phyloP scores from a whole-genome alignment of 23 tunicate genomes.

The Styela clava region DNA sequence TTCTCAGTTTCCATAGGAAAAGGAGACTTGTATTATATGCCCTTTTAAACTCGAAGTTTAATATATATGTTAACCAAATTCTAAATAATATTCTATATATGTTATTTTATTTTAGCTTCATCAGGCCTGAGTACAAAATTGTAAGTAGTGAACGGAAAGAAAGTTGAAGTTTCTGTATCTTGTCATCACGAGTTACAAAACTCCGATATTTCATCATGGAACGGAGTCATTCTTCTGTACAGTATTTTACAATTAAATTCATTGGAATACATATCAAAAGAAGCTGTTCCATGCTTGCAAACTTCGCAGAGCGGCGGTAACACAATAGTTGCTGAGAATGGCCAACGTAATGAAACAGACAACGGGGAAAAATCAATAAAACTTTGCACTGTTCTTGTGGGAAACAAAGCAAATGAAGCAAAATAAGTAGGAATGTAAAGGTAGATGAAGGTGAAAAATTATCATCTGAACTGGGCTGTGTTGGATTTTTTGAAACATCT shows the following conservation, averaged over 20 bases:
- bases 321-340: neutral
- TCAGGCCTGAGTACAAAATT: neutral
- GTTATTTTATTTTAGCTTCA: conserved; percentile 19
- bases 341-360: conserved; percentile 40
- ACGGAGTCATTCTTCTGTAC: conserved; percentile 3
- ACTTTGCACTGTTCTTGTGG: conserved; percentile 56
- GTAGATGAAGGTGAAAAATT: conserved; percentile 46
- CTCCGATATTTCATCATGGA: neutral
- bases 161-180: conserved; percentile 1
- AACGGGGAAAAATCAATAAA: conserved; percentile 25
- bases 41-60: no score
- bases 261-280: conserved; percentile 5
- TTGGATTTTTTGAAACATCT: conserved; percentile 75
- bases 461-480: conserved; percentile 42
- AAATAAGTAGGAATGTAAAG: conserved; percentile 53
- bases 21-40: no score
- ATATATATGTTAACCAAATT: no score
- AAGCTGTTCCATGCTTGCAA: neutral
- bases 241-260: neutral
- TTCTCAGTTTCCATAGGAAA: no score
- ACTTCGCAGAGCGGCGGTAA: neutral
- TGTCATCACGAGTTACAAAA: neutral
- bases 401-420: conserved; percentile 91
- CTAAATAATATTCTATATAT: no score
- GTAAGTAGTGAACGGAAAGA: neutral